Conservation (phyloP, 2,113 vertebrate species). For the Tautogolabrus adspersus region DNA sequence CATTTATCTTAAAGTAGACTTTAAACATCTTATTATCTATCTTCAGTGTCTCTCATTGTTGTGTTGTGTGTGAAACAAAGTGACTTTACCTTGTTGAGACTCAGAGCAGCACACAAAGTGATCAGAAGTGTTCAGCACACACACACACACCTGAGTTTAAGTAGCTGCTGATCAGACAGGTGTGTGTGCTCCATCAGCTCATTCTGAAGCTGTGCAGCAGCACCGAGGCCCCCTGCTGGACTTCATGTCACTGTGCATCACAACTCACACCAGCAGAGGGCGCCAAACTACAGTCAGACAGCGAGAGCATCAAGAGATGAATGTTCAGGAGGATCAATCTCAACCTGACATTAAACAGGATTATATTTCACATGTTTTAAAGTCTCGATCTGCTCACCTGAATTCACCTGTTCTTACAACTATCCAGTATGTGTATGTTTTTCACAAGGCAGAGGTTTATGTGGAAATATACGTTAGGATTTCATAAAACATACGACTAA, state of each 20-base stretch:
- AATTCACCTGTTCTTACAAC: no score
- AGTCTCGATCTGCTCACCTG: no score
- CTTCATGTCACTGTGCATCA: background rate
- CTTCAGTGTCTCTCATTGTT: background rate
- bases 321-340: no score
- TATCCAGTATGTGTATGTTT: no score
- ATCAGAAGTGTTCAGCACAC: fast-evolving
- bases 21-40: background rate
- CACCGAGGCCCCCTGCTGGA: background rate
- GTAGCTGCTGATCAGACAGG: conserved; percentile 43
- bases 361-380: no score
- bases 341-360: no score
- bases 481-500: no score
- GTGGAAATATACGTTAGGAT: no score
- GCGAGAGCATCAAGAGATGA: no score
- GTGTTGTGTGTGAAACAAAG: background rate
- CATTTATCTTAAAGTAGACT: background rate
- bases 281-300: conserved; percentile 14
- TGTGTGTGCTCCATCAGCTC: conserved; percentile 15
- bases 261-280: conserved; percentile 48
- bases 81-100: conserved; percentile 43
- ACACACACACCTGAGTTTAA: conserved; percentile 62
- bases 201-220: conserved; percentile 5
- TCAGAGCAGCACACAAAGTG: background rate
- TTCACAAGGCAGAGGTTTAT: no score